These are phyloP conservation scores for Sphaerophoria rueppellii DNA, from an alignment of 2,888 invertebrate species.

Conservation along the genomic window DNA sequence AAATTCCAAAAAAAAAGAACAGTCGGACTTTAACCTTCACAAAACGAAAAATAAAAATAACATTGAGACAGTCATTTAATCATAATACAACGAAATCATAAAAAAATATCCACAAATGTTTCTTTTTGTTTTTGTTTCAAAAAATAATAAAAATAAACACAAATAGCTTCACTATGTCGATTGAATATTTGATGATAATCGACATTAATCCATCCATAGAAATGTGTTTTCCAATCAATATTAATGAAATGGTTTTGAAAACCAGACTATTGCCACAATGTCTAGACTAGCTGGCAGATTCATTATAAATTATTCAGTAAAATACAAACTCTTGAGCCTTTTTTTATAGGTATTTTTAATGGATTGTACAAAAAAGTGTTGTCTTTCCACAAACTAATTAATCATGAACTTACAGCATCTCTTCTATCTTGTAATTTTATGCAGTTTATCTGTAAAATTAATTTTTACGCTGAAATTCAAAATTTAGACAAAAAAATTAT, in stretches of 20 bases:
- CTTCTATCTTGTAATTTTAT: not conserved
- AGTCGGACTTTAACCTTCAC: not conserved
- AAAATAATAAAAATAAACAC: not conserved
- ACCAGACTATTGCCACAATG: not conserved
- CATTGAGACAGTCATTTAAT: conserved; percentile 32
- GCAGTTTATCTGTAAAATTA: not conserved
- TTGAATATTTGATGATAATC: conserved; percentile 33
- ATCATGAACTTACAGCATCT: not conserved
- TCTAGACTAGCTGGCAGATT: not conserved
- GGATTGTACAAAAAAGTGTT: not conserved
- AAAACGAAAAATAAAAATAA: not conserved
- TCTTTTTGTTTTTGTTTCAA: conserved; percentile 3
- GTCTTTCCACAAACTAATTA: not conserved
- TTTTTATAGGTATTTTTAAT: not conserved
- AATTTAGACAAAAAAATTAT: not conserved
- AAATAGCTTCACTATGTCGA: conserved; percentile 24
- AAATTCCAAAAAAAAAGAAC: conserved; percentile 15
- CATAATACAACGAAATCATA: conserved; percentile 34
- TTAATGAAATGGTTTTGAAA: not conserved
- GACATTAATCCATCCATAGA: conserved; percentile 21
- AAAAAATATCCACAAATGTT: conserved; percentile 11
- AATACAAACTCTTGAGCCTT: not conserved
- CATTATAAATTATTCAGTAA: not conserved
- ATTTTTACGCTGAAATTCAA: not conserved
- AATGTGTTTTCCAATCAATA: conserved; percentile 17